Conservation (phyloP, 2,113 vertebrate genomes). For the Etheostoma spectabile region DNA sequence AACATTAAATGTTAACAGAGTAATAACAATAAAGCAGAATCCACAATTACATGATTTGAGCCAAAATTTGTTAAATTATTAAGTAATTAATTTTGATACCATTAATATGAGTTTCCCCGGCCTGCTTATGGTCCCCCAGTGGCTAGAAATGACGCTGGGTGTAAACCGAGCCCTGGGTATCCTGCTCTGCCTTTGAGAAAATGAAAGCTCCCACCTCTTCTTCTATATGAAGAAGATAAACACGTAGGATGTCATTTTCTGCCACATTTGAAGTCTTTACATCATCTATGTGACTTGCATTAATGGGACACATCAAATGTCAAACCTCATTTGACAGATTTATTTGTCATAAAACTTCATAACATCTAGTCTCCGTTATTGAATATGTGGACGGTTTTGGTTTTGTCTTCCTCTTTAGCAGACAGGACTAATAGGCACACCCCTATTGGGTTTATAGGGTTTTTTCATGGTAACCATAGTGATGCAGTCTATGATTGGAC, state of each 20-base stretch:
- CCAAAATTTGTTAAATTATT: constrained; percentile 3
- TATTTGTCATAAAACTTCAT: not conserved
- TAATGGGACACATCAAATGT: not conserved
- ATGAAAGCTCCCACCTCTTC: not conserved
- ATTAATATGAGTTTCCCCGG: not conserved
- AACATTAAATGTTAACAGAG: not conserved
- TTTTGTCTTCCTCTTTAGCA: constrained; percentile 67
- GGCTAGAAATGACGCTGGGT: no score
- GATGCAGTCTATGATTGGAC: constrained; percentile 97
- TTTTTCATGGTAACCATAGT: constrained; percentile 92
- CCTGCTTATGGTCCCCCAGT: no score
- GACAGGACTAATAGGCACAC: constrained; percentile 86
- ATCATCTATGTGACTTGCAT: not conserved
- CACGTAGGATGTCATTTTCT: not conserved
- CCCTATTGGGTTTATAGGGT: constrained; percentile 88
- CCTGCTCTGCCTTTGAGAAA: no score
- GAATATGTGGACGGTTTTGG: not conserved
- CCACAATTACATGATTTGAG: not conserved
- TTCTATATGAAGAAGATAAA: not conserved
- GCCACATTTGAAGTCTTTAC: not conserved
- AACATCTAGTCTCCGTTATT: constrained; percentile 2
- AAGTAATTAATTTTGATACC: not conserved
- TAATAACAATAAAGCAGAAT: constrained; percentile 12
- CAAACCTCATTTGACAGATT: not conserved
- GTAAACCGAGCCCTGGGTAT: no score